These are phyloP conservation scores for Andricus grossulariae DNA, from an alignment of 1,140 invertebrate species.

Conservation along the genomic window DNA sequence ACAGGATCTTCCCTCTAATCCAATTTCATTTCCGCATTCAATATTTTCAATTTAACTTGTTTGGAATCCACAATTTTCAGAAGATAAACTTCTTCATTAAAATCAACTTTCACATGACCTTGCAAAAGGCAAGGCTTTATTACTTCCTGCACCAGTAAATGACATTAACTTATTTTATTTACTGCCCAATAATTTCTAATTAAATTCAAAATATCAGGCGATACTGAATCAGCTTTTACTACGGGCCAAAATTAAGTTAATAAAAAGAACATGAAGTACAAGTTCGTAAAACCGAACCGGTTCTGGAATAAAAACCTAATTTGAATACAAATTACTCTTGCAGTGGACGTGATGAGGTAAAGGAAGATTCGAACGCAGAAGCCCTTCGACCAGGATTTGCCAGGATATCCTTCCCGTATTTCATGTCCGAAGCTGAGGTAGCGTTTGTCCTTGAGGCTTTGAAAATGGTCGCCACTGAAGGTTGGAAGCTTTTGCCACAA, in stretches of 20 bases:
- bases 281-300: slow-evolving; percentile 33
- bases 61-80: too few species aligned
- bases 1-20: too few species aligned
- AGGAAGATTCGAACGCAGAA: slow-evolving; percentile 78
- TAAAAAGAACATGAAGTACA: not conserved
- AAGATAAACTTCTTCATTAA: too few species aligned
- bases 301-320: not conserved
- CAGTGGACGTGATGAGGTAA: slow-evolving; percentile 47
- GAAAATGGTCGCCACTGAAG: slow-evolving; percentile 91
- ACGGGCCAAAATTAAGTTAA: not conserved
- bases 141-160: too few species aligned
- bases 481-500: slow-evolving; percentile 92
- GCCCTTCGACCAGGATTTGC: slow-evolving; percentile 91
- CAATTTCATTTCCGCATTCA: too few species aligned
- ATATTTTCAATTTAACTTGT: too few species aligned
- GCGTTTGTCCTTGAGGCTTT: slow-evolving; percentile 90
- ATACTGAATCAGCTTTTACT: too few species aligned
- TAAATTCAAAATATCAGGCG: too few species aligned
- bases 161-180: too few species aligned
- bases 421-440: slow-evolving; percentile 87
- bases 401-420: slow-evolving; percentile 90
- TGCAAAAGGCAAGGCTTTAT: too few species aligned
- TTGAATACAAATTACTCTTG: slow-evolving; percentile 39
- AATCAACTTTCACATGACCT: too few species aligned
- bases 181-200: too few species aligned